Percentiles rank a stretch among this genome's conserved stretches.
Evolutionary conservation across 2,888 invertebrate genomes (phyloP).

Genomic region (Campoletis raptor): DNA sequence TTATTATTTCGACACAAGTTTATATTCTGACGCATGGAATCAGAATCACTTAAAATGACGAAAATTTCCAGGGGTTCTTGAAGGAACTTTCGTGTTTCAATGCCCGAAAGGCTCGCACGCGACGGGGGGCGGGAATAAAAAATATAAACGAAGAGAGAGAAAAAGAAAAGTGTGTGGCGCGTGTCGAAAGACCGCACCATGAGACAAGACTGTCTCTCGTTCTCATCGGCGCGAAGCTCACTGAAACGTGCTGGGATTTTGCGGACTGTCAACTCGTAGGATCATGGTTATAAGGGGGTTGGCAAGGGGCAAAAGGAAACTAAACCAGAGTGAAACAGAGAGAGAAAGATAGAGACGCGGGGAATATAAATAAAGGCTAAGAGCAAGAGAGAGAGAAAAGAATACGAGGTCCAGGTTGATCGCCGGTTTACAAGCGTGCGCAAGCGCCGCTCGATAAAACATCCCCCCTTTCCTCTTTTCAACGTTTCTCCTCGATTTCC

Average conservation of each 20-base stretch:
- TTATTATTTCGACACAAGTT: not conserved
- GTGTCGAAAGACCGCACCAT: constrained; percentile 57
- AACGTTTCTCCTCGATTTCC: constrained; percentile 51
- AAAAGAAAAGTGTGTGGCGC: constrained; percentile 43
- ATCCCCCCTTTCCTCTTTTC: constrained; percentile 67
- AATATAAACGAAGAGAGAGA: constrained; percentile 7
- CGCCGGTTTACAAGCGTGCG: constrained; percentile 55
- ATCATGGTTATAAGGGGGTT: constrained; percentile 16
- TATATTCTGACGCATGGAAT: not conserved
- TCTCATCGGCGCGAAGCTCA: constrained; percentile 64
- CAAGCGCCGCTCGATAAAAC: constrained; percentile 82
- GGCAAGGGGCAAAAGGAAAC: not conserved
- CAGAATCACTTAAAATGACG: not conserved
- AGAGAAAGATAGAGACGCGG: constrained; percentile 62
- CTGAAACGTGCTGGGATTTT: constrained; percentile 65
- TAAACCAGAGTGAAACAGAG: constrained; percentile 22
- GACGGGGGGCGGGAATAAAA: not conserved
- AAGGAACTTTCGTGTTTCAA: not conserved
- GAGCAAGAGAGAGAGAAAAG: constrained; percentile 51
- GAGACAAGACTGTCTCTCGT: constrained; percentile 57
- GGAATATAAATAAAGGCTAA: not conserved
- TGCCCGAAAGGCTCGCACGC: not conserved
- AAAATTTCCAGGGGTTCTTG: not conserved
- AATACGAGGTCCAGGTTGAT: constrained; percentile 78
- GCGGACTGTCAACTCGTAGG: constrained; percentile 50